These are phyloP conservation scores for Axis porcinus DNA, from an alignment of 2,113 vertebrate species.

Conservation along the genomic window DNA sequence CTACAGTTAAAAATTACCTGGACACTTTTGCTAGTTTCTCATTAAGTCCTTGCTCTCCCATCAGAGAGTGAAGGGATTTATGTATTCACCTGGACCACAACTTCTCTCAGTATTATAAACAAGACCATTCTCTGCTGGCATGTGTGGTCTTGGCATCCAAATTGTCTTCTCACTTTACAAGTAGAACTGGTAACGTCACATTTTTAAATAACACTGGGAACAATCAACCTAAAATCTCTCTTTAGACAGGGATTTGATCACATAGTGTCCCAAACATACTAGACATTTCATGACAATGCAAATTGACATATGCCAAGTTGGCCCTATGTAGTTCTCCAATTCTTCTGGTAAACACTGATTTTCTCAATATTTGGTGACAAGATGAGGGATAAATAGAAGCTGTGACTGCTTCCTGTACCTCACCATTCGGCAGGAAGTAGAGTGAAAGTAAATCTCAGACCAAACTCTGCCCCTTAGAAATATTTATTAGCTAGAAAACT, in stretches of 20 bases:
- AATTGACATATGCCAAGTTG: neutral
- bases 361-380: neutral
- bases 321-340: neutral
- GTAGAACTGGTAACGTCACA: neutral
- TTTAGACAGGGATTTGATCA: neutral
- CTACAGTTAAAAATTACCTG: neutral
- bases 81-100: neutral
- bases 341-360: neutral
- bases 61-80: neutral
- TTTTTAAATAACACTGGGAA: neutral
- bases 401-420: neutral
- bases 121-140: slow-evolving; percentile 9
- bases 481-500: neutral
- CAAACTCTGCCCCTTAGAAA: neutral
- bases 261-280: neutral
- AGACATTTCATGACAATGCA: neutral
- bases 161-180: slow-evolving; percentile 41
- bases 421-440: neutral
- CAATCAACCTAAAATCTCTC: neutral
- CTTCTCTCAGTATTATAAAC: neutral
- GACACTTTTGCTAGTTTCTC: neutral
- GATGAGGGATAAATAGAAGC: neutral
- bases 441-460: neutral
- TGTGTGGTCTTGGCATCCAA: neutral
- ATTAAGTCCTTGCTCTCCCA: neutral